Evolutionary conservation across 2,113 vertebrate genomes (phyloP), one percentile per base, ranked within the genome.

Genomic region (Nyctibius bracteatus): DNA sequence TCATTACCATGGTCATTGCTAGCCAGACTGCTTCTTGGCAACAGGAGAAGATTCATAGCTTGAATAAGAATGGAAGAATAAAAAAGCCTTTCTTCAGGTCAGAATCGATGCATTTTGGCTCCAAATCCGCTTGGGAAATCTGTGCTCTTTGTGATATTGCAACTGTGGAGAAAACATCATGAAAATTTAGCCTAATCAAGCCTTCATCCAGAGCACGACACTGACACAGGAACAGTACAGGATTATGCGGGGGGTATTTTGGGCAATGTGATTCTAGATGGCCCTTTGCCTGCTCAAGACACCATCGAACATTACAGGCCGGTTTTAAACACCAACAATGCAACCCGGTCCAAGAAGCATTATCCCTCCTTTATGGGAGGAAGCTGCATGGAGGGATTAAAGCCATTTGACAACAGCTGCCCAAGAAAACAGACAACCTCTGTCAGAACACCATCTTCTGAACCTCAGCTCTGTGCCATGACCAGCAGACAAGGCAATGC

Each of bases 341-440:
- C 67, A 67, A 14, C 24, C 13, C 4, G 5, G 33, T 22, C 2
- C 1, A 4, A 21, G 47, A 2, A 2, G 7, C 1, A 0, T 57
- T 63, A 52, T 47, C 66, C 57, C 59, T 79, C 25, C 22, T 82
- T 77, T 52, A 18, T 5, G 11, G 15, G 27, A 10, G 14, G 27
- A 87, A 70, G 28, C 28, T 27, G 44, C 58, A 54, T 1, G 5
- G 33, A 63, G 20, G 8, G 33, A 47, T 66, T 70, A 35, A 73
- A 86, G 31, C 0, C 0, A 44, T 73, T 62, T 78, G 37, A 59
- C 28, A 62, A 77, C 12, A 82, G 30, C 74, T 78, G 31, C 55
- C 25, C 58, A 37, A 65, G 67, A 47, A 88, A 83, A 63, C 5
- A 66, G 68, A 25, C 6, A 51, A 12, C 7, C 1, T 52, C 27